These are phyloP conservation scores for Oscheius sp. DNA, from an alignment of 2,888 invertebrate species.

Conservation along the genomic window DNA sequence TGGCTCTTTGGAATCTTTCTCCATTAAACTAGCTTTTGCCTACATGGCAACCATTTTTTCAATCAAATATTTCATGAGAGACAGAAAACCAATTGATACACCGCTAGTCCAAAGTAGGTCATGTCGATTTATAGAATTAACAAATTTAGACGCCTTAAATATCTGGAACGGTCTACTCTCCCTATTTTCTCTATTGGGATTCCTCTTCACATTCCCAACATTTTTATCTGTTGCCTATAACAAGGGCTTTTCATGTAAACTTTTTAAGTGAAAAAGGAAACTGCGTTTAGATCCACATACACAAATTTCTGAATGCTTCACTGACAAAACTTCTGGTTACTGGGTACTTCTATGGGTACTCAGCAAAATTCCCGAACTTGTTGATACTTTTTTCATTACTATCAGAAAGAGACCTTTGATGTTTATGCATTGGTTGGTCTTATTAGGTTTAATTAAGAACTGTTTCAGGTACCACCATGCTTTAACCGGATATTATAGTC, in stretches of 20 bases:
- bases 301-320: slow-evolving; percentile 58
- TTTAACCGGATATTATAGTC: slow-evolving; percentile 64
- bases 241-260: slow-evolving; percentile 56
- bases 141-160: slow-evolving; percentile 37
- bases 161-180: slow-evolving; percentile 50
- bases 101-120: slow-evolving; percentile 19
- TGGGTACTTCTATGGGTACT: slow-evolving; percentile 66
- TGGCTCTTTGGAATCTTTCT: slow-evolving; percentile 54
- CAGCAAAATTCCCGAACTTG: slow-evolving; percentile 66
- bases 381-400: slow-evolving; percentile 67
- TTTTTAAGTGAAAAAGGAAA: background rate
- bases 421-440: slow-evolving; percentile 55
- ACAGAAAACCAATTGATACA: slow-evolving; percentile 50
- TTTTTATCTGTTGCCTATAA: slow-evolving; percentile 49
- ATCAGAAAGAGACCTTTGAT: slow-evolving; percentile 65
- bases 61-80: slow-evolving; percentile 48
- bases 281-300: slow-evolving; percentile 61
- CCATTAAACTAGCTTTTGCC: slow-evolving; percentile 37
- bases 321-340: slow-evolving; percentile 56
- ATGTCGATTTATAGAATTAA: background rate
- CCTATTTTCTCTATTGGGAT: slow-evolving; percentile 44
- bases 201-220: slow-evolving; percentile 54
- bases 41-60: slow-evolving; percentile 46
- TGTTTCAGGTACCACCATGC: slow-evolving; percentile 64
- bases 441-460: no score